Conservation (phyloP, 1,140 invertebrate species). For the Chironomus tepperi region DNA sequence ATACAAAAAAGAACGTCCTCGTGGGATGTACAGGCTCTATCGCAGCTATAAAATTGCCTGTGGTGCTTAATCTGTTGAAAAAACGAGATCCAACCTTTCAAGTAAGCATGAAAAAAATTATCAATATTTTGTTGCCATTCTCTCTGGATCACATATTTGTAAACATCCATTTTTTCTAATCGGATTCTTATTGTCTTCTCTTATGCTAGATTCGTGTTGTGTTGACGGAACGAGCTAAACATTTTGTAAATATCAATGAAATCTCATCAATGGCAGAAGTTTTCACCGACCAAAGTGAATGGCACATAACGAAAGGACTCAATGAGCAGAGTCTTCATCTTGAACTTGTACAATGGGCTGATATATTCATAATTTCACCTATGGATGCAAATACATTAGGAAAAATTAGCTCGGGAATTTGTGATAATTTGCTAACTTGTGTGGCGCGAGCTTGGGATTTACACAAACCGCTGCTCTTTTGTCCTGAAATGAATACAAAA, state of each 20-base stretch:
- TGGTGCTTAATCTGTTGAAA: constrained; percentile 51
- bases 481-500: constrained; percentile 96
- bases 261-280: constrained; percentile 52
- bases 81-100: constrained; percentile 32
- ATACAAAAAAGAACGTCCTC: constrained; percentile 50
- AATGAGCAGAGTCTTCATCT: constrained; percentile 96
- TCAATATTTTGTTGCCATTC: neutral
- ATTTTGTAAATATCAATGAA: constrained; percentile 69
- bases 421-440: constrained; percentile 95
- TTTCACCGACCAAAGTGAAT: constrained; percentile 80
- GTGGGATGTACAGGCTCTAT: constrained; percentile 87
- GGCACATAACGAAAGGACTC: constrained; percentile 79
- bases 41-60: constrained; percentile 75
- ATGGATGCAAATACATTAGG: constrained; percentile 95
- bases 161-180: constrained; percentile 12
- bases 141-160: neutral
- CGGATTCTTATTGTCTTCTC: neutral
- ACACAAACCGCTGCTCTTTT: constrained; percentile 80
- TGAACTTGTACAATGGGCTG: constrained; percentile 92
- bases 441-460: constrained; percentile 89
- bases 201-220: constrained; percentile 61
- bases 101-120: constrained; percentile 31
- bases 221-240: constrained; percentile 72
- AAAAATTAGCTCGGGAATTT: constrained; percentile 83
- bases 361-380: constrained; percentile 87